Evolutionary conservation across 2,113 vertebrate genomes (phyloP).

Genomic region (Rhinichthys klamathensis): DNA sequence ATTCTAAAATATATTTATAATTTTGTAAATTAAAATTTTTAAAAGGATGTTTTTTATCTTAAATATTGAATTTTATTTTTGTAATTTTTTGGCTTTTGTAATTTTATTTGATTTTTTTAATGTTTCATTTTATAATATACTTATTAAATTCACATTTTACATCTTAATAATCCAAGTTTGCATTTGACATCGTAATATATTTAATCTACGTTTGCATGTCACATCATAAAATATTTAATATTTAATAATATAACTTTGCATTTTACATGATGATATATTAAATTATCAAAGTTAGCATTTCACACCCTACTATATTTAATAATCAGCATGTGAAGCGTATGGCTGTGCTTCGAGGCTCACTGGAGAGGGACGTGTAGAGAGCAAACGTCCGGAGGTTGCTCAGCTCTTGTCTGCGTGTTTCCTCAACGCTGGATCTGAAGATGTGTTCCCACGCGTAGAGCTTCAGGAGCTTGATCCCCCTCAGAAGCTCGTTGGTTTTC

Average conservation of each 20-base stretch:
- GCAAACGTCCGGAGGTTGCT: conserved; percentile 93
- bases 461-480: conserved; percentile 96
- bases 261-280: no score
- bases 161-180: neutral
- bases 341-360: conserved; percentile 68
- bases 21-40: neutral
- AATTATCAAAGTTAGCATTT: no score
- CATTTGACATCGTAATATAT: neutral
- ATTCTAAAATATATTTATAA: neutral
- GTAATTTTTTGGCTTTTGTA: neutral
- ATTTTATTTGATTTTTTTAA: neutral
- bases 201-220: neutral
- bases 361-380: conserved; percentile 95
- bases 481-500: conserved; percentile 96
- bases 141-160: neutral
- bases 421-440: conserved; percentile 91
- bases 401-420: conserved; percentile 91
- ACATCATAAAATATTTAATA: neutral
- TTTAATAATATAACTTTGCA: no score
- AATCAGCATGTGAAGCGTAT: no score
- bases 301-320: neutral
- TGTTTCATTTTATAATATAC: neutral
- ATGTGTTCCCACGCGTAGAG: conserved; percentile 98
- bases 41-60: no score
- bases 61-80: no score